Evolutionary conservation across 2,797 vertebrate species (phyloP), one percentile per base, ranked within the genome.

Genomic region (Artibeus lituratus): DNA sequence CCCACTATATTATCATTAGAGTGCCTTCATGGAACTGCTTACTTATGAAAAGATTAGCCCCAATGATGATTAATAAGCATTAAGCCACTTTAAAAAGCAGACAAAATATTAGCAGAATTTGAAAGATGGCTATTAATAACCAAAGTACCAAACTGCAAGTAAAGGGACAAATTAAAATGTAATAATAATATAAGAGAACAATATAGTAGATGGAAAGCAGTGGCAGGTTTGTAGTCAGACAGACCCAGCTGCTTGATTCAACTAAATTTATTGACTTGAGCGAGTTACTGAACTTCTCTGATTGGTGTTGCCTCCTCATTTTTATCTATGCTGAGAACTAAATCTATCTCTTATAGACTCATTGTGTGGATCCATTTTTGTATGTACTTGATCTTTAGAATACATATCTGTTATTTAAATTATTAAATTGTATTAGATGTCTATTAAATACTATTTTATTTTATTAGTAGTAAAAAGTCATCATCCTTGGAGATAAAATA

Each of bases 101-200:
- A 44, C 2, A 76, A 94, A 59, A 73, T 86, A 82, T 10, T 88
- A 47, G 65, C 47, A 90, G 3, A 55, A 14, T 51, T 82, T 90
- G 15, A 6, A 92, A 78, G 5, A 62, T 32, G 26, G 0, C 42
- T 74, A 8, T 90, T 77, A 87, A 70, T 87, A 89, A 87, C 81
- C 93, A 85, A 92, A 65, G 35, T 59, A 5, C 0, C 35, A 70
- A 81, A 53, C 4, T 90, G 1, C 3, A 39, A 29, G 4, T 69
- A 69, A 57, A 81, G 49, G 26, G 84, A 81, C 5, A 85, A 65
- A 85, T 87, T 80, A 37, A 70, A 81, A 85, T 24, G 39, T 42
- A 91, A 26, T 5, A 11, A 94, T 21, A 85, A 32, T 59, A 1
- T 85, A 19, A 87, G 51, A 92, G 96, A 97, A 86, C 53, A 91